These are phyloP conservation scores for Drosophila sproati DNA, from an alignment of 1,140 invertebrate genomes.

Conservation along the genomic window DNA sequence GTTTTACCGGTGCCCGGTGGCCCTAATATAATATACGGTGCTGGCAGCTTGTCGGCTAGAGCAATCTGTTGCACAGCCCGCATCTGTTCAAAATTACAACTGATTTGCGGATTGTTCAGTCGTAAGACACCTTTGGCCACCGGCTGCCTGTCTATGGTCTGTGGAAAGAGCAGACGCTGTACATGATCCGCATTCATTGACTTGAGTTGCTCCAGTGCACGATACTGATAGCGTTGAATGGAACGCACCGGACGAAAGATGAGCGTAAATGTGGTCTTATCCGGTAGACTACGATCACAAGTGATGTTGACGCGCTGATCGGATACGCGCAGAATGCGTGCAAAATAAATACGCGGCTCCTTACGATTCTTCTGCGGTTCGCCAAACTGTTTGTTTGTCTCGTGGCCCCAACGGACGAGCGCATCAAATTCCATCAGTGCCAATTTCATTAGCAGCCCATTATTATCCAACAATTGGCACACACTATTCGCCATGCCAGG, in stretches of 20 bases:
- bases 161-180: constrained; percentile 65
- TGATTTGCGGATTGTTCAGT: constrained; percentile 46
- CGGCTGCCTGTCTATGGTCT: constrained; percentile 8
- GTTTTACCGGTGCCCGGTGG: constrained; percentile 93
- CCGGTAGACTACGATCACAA: constrained; percentile 63
- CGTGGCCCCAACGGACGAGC: constrained; percentile 52
- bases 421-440: constrained; percentile 65
- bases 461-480: constrained; percentile 54
- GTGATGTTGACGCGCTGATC: constrained; percentile 66
- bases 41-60: constrained; percentile 86
- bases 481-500: constrained; percentile 25
- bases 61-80: constrained; percentile 89
- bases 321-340: constrained; percentile 62
- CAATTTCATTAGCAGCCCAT: constrained; percentile 53
- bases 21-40: constrained; percentile 92
- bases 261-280: constrained; percentile 59
- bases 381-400: constrained; percentile 50
- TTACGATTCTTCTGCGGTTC: constrained; percentile 43
- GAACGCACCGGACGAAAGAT: constrained; percentile 69
- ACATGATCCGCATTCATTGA: constrained; percentile 32
- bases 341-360: constrained; percentile 63
- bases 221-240: constrained; percentile 71
- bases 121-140: constrained; percentile 15
- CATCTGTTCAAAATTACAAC: constrained; percentile 87
- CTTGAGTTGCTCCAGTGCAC: constrained; percentile 61